These are phyloP conservation scores for Apus apus DNA, from an alignment of 2,113 vertebrate species.

Conservation along the genomic window DNA sequence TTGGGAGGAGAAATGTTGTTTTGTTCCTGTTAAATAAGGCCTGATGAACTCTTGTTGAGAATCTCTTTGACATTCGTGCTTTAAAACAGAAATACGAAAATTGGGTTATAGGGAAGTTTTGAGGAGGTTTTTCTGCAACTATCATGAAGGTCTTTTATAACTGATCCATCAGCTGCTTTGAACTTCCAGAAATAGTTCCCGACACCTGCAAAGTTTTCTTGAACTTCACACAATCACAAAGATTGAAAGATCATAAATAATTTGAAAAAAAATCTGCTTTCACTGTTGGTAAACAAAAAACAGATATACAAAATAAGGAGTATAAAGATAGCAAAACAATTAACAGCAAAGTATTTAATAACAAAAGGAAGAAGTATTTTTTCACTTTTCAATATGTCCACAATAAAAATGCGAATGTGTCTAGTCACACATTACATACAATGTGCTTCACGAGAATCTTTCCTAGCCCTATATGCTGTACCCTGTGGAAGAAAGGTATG, in stretches of 20 bases:
- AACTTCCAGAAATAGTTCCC: background rate
- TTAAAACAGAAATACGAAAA: constrained; percentile 1
- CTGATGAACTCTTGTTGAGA: background rate
- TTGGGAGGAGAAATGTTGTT: constrained; percentile 24
- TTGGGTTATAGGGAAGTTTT: background rate
- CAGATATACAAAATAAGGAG: background rate
- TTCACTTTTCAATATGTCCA: background rate
- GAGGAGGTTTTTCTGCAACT: background rate
- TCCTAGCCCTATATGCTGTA: background rate
- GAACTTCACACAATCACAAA: background rate
- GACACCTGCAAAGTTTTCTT: background rate
- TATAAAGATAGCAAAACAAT: background rate
- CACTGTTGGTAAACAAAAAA: background rate
- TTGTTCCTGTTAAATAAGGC: constrained; percentile 17
- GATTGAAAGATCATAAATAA: background rate
- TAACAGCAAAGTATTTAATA: background rate
- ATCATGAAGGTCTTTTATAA: background rate
- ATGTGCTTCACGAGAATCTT: background rate
- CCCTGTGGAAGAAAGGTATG: background rate
- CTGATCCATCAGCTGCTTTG: background rate
- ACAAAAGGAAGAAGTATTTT: background rate
- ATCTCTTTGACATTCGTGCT: background rate
- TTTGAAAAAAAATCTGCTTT: background rate
- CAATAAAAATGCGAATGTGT: background rate
- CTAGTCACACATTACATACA: background rate